These are phyloP conservation scores for Orius insidiosus DNA, from an alignment of 1,140 invertebrate genomes.

Conservation along the genomic window DNA sequence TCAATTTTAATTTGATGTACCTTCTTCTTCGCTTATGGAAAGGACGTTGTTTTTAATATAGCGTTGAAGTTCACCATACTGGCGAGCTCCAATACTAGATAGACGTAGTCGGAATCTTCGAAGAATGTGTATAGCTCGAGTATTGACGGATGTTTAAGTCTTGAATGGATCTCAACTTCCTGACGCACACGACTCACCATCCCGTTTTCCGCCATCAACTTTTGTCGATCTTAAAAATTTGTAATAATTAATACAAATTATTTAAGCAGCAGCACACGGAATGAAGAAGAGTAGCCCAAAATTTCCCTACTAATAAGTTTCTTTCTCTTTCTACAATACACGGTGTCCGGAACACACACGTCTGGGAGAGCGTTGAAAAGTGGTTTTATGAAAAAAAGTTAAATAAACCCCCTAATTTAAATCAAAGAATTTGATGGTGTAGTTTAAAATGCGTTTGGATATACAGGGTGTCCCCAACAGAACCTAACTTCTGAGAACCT, in stretches of 20 bases:
- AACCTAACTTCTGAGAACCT: no score
- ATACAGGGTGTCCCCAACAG: no score
- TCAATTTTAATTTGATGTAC: conserved; percentile 25
- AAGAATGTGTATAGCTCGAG: conserved; percentile 81
- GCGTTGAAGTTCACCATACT: conserved; percentile 76
- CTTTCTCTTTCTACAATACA: no score
- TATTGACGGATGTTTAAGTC: conserved; percentile 77
- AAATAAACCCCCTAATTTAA: no score
- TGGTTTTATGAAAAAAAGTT: no score
- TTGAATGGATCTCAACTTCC: conserved; percentile 82
- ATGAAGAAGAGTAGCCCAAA: no score
- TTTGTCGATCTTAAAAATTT: conserved; percentile 73
- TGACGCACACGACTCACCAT: conserved; percentile 70
- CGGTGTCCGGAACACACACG: no score
- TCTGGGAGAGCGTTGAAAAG: no score
- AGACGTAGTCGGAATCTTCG: conserved; percentile 80
- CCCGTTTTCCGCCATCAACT: conserved; percentile 60
- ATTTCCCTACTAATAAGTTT: no score
- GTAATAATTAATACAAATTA: conserved; percentile 12
- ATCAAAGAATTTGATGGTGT: no score
- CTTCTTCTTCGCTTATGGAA: conserved; percentile 38
- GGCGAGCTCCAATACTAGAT: conserved; percentile 77
- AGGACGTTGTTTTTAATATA: conserved; percentile 44
- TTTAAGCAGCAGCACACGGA: no score
- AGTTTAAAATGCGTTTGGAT: no score